phyloP scores from a whole-genome alignment of 2,888 invertebrate species.

The Cheilosia variabilis region DNA sequence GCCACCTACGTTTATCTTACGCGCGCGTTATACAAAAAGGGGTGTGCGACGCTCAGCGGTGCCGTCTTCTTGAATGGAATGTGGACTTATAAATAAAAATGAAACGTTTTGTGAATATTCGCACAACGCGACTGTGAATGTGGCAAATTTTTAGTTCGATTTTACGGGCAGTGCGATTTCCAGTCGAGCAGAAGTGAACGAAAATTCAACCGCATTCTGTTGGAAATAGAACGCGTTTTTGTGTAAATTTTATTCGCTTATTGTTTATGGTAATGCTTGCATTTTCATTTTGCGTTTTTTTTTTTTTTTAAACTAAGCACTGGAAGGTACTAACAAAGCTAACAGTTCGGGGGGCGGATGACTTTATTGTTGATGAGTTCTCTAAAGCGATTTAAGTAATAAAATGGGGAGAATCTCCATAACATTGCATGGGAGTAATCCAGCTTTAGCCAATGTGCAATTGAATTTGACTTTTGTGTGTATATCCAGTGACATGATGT shows the following conservation, averaged over 20 bases:
- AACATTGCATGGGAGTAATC: no score
- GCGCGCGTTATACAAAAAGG: conserved; percentile 2
- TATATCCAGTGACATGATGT: no score
- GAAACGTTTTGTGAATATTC: conserved; percentile 31
- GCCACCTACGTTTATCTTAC: conserved; percentile 2
- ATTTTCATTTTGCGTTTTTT: no score
- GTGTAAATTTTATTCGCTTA: background rate
- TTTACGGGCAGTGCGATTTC: conserved; percentile 17
- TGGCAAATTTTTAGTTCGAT: conserved; percentile 45
- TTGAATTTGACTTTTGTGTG: no score
- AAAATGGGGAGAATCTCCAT: no score
- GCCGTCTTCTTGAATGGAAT: conserved; percentile 51
- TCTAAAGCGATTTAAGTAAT: no score
- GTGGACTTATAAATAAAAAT: conserved; percentile 72
- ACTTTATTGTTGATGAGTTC: no score
- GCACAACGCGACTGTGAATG: conserved; percentile 25
- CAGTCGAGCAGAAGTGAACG: conserved; percentile 28
- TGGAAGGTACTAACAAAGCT: no score
- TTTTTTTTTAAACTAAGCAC: background rate
- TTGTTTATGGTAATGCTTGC: conserved; percentile 1
- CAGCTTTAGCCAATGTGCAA: no score
- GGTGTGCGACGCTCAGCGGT: conserved; percentile 10
- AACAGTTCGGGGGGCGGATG: no score
- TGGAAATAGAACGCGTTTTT: conserved; percentile 7
- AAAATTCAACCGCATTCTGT: conserved; percentile 17